These are phyloP conservation scores for Helicoverpa zea DNA, from an alignment of 1,140 invertebrate species.

Conservation along the genomic window DNA sequence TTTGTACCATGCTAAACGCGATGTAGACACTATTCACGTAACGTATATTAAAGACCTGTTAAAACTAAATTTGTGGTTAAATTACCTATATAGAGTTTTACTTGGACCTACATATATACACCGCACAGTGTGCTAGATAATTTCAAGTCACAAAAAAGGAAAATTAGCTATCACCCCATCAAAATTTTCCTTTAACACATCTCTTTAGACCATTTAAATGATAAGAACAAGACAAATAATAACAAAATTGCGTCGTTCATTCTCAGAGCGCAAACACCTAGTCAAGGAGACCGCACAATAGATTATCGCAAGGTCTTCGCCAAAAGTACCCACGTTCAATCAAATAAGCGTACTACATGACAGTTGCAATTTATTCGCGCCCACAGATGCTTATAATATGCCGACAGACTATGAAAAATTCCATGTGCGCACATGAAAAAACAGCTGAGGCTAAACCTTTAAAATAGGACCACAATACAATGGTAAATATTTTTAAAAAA, in stretches of 20 bases:
- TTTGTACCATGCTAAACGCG: conserved; percentile 15
- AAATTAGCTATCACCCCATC: neutral
- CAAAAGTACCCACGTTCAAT: conserved; percentile 59
- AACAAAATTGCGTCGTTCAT: conserved; percentile 3
- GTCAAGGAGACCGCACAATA: conserved; percentile 59
- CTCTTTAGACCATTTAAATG: neutral
- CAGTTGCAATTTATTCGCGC: conserved; percentile 57
- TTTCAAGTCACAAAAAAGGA: neutral
- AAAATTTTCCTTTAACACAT: neutral
- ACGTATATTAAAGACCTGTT: neutral
- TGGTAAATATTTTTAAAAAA: no score
- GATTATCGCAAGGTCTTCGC: conserved; percentile 57
- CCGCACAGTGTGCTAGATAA: neutral
- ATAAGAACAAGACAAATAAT: conserved; percentile 36
- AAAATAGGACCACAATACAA: no score
- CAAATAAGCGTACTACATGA: conserved; percentile 36
- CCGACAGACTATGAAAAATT: conserved; percentile 3
- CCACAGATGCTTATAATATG: conserved; percentile 37
- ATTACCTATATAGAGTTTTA: neutral
- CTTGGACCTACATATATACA: neutral
- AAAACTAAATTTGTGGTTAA: neutral
- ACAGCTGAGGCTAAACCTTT: neutral
- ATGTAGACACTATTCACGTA: conserved; percentile 4
- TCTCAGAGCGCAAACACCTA: conserved; percentile 41
- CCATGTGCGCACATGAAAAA: neutral